Evolutionary conservation across 2,888 invertebrate genomes (phyloP), one percentile per base, ranked within the genome.

Genomic region (Dyspetes luteomarginatus): DNA sequence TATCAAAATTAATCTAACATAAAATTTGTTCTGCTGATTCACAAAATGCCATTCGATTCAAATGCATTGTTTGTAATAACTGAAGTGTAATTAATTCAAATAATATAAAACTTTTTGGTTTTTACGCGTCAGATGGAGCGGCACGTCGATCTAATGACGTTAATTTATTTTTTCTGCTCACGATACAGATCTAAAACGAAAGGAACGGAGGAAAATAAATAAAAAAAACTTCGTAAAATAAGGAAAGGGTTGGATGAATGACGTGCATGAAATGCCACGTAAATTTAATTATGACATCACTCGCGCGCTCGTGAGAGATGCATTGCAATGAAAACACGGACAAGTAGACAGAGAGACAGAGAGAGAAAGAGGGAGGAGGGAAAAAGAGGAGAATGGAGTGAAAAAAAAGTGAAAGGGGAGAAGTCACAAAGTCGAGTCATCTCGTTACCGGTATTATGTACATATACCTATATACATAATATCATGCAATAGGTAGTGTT

Each of bases 271-370:
- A 76, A 69, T 69, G 64, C 60, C 48, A 48, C 55, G 77, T 64
- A 45, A 77, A 81, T 72, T 71, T 82, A 82, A 82, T 82, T 78
- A 76, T 78, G 82, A 82, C 78, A 76, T 78, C 78, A 78, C 48
- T 43, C 41, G 4, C 56, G 62, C 28, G 22, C 17, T 30, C 28
- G 72, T 24, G 58, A 30, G 26, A 58, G 68, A 43, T 19, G 43
- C 17, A 41, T 15, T 19, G 26, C 19, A 9, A 50, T 36, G 43
- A 62, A 67, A 50, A 50, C 43, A 68, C 48, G 62, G 56, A 60
- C 62, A 65, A 75, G 71, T 55, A 48, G 56, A 50, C 60, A 52
- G 52, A 68, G 26, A 22, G 17, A 26, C 7, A 9, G 50, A 48
- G 43, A 72, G 28, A 64, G 41, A 48, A 28, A 41, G 15, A 4